phyloP scores from a whole-genome alignment of 2,113 vertebrate genomes.

The Eclectus roratus region DNA sequence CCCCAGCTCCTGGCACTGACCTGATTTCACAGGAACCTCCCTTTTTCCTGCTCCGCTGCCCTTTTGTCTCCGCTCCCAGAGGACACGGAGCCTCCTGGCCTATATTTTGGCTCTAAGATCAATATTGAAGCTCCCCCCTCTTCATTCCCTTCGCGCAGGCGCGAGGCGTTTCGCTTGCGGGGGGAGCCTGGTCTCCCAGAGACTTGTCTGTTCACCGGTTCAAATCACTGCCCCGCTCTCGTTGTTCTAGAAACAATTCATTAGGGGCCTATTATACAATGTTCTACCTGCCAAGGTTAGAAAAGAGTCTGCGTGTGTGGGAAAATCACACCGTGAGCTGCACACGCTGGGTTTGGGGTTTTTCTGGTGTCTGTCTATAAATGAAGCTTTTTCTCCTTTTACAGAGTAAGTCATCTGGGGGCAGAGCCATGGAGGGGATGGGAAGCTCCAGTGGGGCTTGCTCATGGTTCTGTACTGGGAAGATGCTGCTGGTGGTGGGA shows the following conservation, averaged over 20 bases:
- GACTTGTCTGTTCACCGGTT: slow-evolving; percentile 35
- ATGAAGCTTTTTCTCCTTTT: neutral
- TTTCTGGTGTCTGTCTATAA: neutral
- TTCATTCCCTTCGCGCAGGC: neutral
- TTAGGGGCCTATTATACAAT: slow-evolving; percentile 51
- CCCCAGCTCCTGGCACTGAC: slow-evolving; percentile 13
- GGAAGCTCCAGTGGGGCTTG: neutral
- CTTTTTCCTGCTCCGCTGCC: neutral
- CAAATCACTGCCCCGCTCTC: slow-evolving; percentile 3
- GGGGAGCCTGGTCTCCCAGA: neutral
- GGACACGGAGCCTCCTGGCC: slow-evolving; percentile 1
- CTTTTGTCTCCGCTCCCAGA: neutral
- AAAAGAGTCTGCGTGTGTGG: neutral
- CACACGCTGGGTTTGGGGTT: neutral
- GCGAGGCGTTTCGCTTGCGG: accelerated
- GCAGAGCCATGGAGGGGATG: neutral
- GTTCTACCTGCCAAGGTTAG: slow-evolving; percentile 48
- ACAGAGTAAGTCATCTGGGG: accelerated
- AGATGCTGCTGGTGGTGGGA: neutral
- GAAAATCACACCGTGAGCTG: neutral
- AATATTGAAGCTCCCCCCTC: slow-evolving; percentile 45
- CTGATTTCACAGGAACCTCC: slow-evolving; percentile 42
- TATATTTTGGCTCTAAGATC: slow-evolving; percentile 52
- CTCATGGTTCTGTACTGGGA: accelerated
- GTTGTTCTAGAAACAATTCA: slow-evolving; percentile 58